A percentile compares a stretch with the other conserved stretches of the same genome.
Evolutionary conservation across 2,888 invertebrate species (phyloP).

Genomic region (Anarsia innoxiella): DNA sequence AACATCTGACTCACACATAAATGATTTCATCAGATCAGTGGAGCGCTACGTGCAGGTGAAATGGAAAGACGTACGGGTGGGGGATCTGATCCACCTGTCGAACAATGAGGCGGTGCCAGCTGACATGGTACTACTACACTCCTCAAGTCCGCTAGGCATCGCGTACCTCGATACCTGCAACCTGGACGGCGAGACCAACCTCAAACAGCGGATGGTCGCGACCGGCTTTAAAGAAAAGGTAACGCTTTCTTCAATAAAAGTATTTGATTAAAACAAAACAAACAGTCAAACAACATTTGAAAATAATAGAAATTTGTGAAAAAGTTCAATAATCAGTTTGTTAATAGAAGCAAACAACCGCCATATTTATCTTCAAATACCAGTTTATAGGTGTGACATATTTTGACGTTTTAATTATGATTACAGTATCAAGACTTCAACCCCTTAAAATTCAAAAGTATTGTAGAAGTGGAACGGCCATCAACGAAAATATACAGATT

Average conservation of each 20-base stretch:
- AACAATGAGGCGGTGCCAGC: conserved; percentile 98
- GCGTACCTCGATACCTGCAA: conserved; percentile 98
- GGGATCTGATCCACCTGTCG: conserved; percentile 95
- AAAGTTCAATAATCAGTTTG: too few relatives aligned
- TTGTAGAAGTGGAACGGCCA: conserved; percentile 94
- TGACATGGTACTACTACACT: conserved; percentile 91
- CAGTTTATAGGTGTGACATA: too few relatives aligned
- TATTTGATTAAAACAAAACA: too few relatives aligned
- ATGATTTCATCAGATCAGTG: conserved; percentile 79
- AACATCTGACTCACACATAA: too few relatives aligned
- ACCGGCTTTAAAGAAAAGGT: conserved; percentile 84
- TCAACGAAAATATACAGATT: conserved; percentile 97
- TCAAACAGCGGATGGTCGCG: conserved; percentile 93
- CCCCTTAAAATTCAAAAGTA: conserved; percentile 86
- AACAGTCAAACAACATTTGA: too few relatives aligned
- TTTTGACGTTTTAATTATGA: too few relatives aligned
- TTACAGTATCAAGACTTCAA: conserved; percentile 82
- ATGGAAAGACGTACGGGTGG: conserved; percentile 94
- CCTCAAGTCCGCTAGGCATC: conserved; percentile 90
- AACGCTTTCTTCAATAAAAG: too few relatives aligned
- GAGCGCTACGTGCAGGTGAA: conserved; percentile 88
- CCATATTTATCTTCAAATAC: too few relatives aligned
- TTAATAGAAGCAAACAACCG: too few relatives aligned
- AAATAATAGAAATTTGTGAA: too few relatives aligned
- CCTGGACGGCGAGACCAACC: conserved; percentile 96